Conservation (phyloP, 2,113 vertebrate genomes). For the Acrocephalus arundinaceus region DNA sequence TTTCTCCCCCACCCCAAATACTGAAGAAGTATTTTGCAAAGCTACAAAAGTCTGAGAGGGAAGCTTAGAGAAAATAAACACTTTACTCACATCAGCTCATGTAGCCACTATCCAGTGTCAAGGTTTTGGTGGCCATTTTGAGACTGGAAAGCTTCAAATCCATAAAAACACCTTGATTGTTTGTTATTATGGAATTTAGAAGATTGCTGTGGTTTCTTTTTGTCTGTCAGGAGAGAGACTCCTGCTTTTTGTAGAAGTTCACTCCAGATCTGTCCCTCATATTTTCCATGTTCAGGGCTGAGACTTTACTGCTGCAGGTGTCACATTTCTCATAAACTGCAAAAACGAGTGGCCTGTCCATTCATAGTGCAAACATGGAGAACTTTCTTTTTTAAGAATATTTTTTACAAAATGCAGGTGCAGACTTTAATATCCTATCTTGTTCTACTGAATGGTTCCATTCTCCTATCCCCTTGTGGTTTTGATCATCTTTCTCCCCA, state of each 20-base stretch:
- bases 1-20: background rate
- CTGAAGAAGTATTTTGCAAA: background rate
- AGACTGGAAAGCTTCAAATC: background rate
- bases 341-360: background rate
- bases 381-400: background rate
- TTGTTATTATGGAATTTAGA: background rate
- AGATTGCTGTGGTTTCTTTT: background rate
- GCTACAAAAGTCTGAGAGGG: background rate
- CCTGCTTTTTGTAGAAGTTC: background rate
- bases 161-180: background rate
- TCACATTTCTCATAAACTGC: background rate
- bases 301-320: background rate
- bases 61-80: background rate
- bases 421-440: background rate
- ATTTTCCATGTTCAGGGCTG: background rate
- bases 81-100: background rate
- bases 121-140: background rate
- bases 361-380: background rate
- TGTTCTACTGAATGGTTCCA: background rate
- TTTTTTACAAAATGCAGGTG: background rate
- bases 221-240: background rate
- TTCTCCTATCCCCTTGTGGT: background rate
- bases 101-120: accelerated
- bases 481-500: background rate
- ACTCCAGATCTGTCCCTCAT: background rate